Base-by-base conservation (phyloP, 1,140 invertebrate genomes). In the Parasteatoda tepidariorum region DNA sequence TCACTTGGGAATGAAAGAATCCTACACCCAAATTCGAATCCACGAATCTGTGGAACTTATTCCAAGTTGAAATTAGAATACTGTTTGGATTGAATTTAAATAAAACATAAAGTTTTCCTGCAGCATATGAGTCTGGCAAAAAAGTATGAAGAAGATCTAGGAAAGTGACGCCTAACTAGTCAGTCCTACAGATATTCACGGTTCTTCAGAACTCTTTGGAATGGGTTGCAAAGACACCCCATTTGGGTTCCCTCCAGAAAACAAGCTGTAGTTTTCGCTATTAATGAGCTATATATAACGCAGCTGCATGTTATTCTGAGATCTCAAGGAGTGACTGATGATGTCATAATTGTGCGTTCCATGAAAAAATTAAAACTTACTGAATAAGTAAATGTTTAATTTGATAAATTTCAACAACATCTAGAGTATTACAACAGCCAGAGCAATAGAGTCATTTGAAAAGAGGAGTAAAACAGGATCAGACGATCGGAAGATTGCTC, bases 261-360 rank as follows among this genome's bases (percentile, higher is more conserved):
- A 73, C 54, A 73, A 73, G 57, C 48, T 73, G 41, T 24, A 41
- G 70, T 73, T 48, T 5, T 57, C 28, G 54, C 54, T 57, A 73
- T 59, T 59, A 73, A 73, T 73, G 28, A 73, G 54, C 34, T 41
- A 57, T 41, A 73, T 59, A 73, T 73, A 73, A 31, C 18, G 31
- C 30, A 34, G 33, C n/a, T 67, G 15, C 26, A 18, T 26, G 22
- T n/a, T 48, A 41, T 26, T 48, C 38, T 48, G 38, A 48, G 38
- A 48, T 18, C 18, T 48, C 38, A 48, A 48, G 22, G 28, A 30
- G 59, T 61, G 59, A 61, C 3, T 61, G 59, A 61, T 61, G 59
- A 61, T 24, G 13, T 61, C 59, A 61, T 61, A 61, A 61, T 61
- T 24, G 59, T 22, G 26, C n/a, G 59, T 2, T 18, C 59, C 59